Evolutionary conservation across 2,888 invertebrate species (phyloP), one percentile per base, ranked within the genome.

Genomic region (Drosophila paucipuncta): DNA sequence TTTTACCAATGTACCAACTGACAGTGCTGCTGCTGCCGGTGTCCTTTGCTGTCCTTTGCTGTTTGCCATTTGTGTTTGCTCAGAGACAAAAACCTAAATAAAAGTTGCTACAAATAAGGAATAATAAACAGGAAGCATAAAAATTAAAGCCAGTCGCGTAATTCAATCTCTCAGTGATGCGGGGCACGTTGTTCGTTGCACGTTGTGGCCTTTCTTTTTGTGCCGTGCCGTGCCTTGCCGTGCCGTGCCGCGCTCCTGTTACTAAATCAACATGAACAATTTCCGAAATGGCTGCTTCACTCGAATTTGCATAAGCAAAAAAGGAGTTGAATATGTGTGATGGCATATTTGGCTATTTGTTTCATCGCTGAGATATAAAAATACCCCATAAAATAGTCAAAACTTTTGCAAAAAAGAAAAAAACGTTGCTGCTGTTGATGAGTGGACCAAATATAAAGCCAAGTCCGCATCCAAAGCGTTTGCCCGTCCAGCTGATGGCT

Each of bases 221-320:
- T 54, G 68, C 43, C n/a, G 10, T n/a, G 39, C 39, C 39, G 39
- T 39, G 39, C 39, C 18, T 22, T 22, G 22, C 22, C 30, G 22
- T 7, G 43, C 22, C 3, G 18, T 4, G 22, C 62, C 54, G 25
- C n/a, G 57, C 65, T 58, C 22, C 78, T 74, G 78, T 90, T 82
- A 85, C 90, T 80, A 88, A 85, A 86, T 86, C 90, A 86, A 86
- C 90, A 89, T 68, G 69, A 50, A 18, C 22, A 55, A 50, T 69
- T 52, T 68, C 43, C 50, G 30, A 54, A 49, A 57, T 79, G 79
- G 49, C 53, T 59, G 49, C 78, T 62, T 70, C 64, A 50, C 54
- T 49, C 66, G 59, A 63, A 82, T 82, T 82, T 80, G 78, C 70
- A 80, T 79, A 77, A 79, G 73, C 73, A 66, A 68, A 68, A 67